Percentiles rank a stretch among this genome's conserved stretches.
phyloP scores from a whole-genome alignment of 2,888 invertebrate genomes.

The Phaedon cochleariae region DNA sequence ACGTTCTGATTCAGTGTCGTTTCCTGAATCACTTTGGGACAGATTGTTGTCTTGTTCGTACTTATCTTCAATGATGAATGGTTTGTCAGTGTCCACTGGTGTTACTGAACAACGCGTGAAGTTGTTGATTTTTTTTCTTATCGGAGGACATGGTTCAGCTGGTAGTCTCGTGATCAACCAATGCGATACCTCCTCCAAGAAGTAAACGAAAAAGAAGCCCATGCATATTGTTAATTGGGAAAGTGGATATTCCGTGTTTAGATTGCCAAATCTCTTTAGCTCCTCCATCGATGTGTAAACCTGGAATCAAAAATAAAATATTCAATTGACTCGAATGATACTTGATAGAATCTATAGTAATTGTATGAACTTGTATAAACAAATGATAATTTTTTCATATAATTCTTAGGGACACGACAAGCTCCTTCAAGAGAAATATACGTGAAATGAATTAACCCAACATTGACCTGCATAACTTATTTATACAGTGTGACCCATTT shows the following conservation, averaged over 20 bases:
- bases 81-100: conserved; percentile 33
- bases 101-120: conserved; percentile 27
- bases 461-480: no score
- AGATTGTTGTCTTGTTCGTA: conserved; percentile 17
- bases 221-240: conserved; percentile 65
- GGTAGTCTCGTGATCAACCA: conserved; percentile 55
- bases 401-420: no score
- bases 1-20: conserved; percentile 17
- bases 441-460: no score
- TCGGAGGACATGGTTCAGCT: conserved; percentile 37
- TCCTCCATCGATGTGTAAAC: conserved; percentile 61
- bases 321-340: no score
- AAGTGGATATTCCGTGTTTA: conserved; percentile 58
- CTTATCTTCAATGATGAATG: conserved; percentile 40
- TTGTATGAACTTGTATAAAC: no score
- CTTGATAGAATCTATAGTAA: no score
- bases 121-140: conserved; percentile 30
- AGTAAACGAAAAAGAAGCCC: conserved; percentile 67
- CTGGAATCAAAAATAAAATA: conserved; percentile 26
- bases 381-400: no score
- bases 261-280: conserved; percentile 52
- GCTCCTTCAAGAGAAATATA: no score
- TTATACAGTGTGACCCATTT: no score
- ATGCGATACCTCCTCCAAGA: conserved; percentile 65
- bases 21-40: not conserved